Evolutionary conservation across 2,113 vertebrate species (phyloP).

Genomic region (Oreotragus oreotragus): DNA sequence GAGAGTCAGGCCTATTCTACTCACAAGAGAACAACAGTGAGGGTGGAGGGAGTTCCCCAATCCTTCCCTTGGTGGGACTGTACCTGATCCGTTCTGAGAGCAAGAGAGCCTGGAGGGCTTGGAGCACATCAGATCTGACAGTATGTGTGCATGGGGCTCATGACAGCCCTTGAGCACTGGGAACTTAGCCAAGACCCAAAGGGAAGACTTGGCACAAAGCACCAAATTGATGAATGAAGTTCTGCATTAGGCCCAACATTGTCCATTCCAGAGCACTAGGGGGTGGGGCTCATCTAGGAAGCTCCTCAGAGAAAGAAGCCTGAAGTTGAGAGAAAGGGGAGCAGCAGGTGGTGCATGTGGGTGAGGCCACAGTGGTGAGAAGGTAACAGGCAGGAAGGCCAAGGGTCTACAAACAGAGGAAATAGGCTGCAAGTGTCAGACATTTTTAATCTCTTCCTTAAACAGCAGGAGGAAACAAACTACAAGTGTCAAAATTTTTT

Average conservation of each 20-base stretch:
- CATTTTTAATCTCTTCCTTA: neutral
- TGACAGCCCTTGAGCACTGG: neutral
- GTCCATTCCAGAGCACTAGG: neutral
- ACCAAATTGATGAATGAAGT: neutral
- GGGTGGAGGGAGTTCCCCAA: neutral
- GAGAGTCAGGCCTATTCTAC: neutral
- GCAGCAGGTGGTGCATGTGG: neutral
- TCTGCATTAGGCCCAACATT: neutral
- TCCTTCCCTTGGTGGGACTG: neutral
- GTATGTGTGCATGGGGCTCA: neutral
- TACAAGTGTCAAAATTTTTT: neutral
- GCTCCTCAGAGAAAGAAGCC: neutral
- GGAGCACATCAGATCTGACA: neutral
- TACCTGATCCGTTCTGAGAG: neutral
- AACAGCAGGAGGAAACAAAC: neutral
- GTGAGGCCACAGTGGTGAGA: neutral
- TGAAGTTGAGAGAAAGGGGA: neutral
- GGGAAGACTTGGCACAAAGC: neutral
- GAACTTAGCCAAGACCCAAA: neutral
- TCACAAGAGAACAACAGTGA: neutral
- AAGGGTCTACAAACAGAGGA: neutral
- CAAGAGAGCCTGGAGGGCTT: neutral
- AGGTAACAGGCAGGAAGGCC: neutral
- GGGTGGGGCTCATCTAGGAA: neutral
- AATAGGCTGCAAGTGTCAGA: neutral